phyloP scores from a whole-genome alignment of 2,888 invertebrate species.

The Anorthoa munda region DNA sequence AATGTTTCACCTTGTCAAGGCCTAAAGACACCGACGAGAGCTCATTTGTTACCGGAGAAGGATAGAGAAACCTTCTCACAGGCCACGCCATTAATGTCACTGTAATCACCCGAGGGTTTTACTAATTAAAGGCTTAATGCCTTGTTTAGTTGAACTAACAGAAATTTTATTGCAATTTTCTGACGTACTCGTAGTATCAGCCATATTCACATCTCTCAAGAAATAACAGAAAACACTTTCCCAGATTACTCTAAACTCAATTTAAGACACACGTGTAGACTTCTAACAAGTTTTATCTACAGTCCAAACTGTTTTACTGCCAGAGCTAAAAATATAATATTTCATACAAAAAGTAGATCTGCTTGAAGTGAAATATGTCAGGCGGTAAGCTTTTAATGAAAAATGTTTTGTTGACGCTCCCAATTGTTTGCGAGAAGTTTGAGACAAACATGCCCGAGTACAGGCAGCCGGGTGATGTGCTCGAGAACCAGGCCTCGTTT shows the following conservation, averaged over 20 bases:
- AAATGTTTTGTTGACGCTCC: conserved; percentile 59
- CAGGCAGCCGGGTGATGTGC: too few relatives aligned
- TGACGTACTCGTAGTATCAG: too few relatives aligned
- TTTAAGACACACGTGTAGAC: not conserved
- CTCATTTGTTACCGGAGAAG: not conserved
- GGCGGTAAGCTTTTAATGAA: conserved; percentile 55
- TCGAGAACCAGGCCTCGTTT: not conserved
- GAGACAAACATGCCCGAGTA: conserved; percentile 10
- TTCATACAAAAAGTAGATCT: conserved; percentile 5
- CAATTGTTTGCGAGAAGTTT: conserved; percentile 49
- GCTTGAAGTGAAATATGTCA: conserved; percentile 21
- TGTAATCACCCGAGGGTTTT: not conserved
- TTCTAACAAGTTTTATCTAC: not conserved
- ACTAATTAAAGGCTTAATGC: not conserved
- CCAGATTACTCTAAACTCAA: not conserved
- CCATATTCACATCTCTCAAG: too few relatives aligned
- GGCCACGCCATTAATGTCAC: not conserved
- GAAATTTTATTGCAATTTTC: too few relatives aligned
- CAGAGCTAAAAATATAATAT: conserved; percentile 13
- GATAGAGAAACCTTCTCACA: not conserved
- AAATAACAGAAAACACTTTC: not conserved
- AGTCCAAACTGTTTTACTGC: not conserved
- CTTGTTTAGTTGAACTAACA: too few relatives aligned
- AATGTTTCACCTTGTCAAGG: not conserved
- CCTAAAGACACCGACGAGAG: not conserved